Evolutionary conservation across 2,888 invertebrate genomes (phyloP), one percentile per base, ranked within the genome.

Genomic region (Drosophila setosimentum): DNA sequence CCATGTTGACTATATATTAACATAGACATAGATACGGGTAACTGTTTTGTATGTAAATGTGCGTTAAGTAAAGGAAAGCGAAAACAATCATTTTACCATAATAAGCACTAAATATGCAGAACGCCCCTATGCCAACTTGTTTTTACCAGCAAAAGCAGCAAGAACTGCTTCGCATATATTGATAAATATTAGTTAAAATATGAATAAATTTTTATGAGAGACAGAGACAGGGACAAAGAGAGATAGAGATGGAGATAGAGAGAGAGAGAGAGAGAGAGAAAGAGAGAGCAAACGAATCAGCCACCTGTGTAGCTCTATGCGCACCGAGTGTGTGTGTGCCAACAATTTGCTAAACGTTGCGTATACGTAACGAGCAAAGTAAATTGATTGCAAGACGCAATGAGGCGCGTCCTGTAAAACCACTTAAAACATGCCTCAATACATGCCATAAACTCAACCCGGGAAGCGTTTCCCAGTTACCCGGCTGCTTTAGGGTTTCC

Each of bases 391-490:
- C 90, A 87, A 82, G 80, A 85, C 83, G 90, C 91, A 91, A 92
- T 92, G 91, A 90, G 91, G 91, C 91, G 90, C 84, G 87, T 91
- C 91, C 91, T 92, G 91, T 92, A 91, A 92, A 92, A 92, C 87
- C 90, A 91, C 89, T 91, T 91, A 90, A 91, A 91, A 86, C 90
- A 91, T 91, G 91, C 91, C 89, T 90, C 91, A 89, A 90, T 87
- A 86, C 89, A 90, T 91, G 91, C 91, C 89, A 90, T 91, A 91
- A 91, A 90, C 91, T 83, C 78, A 74, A 74, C 59, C 67, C 76
- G 73, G 78, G 74, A 83, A 76, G 57, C 62, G 59, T 18, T 10
- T 60, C 68, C 49, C 42, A 50, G 57, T 37, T 62, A 37, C 54
- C 49, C 40, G 55, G 24, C 50, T 49, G 70, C 77, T 58, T 60